Evolutionary conservation across 1,140 invertebrate species (phyloP), one percentile per base, ranked within the genome.

Genomic region (Scaptomyza graminum): DNA sequence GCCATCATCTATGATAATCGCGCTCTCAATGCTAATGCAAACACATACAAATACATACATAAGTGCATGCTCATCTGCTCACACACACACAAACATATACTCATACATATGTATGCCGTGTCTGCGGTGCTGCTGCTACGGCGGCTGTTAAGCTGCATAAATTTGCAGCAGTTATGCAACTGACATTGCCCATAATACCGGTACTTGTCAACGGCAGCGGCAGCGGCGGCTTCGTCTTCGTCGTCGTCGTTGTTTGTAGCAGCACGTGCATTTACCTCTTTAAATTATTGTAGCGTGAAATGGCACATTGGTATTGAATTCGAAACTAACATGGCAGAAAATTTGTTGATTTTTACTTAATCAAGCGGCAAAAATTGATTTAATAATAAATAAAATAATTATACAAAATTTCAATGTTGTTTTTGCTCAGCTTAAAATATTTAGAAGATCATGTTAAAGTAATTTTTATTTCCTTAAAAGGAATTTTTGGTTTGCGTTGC

Each of bases 181-280:
- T 60, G 68, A 65, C 73, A 71, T 73, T 69, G 71, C 71, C 71
- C 66, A 74, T 74, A 74, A 74, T 74, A 85, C 81, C 81, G 81
- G 81, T 85, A 85, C 77, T 87, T 81, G 74, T 85, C 82, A 84
- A 87, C 82, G 54, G 52, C 64, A 31, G 56, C 47, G 16, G 71
- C 82, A 50, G 52, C 64, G 37, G 56, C 47, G 16, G 71, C 73
- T 34, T 31, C 28, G 28, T 31, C 28, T 5, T 31, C 28, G 28
- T 25, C 1, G 5, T 4, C 43, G 12, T 57, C 59, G 31, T 9
- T 49, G 1, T 47, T 50, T 11, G 61, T 52, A 44, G 43, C 81
- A 84, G 74, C 81, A 84, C 81, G 81, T 84, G 81, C 82, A 84
- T 74, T 87, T 67, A 60, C 69, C 65, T 81, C 73, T 50, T 80